phyloP scores from a whole-genome alignment of 2,888 invertebrate species.

The Nemurella pictetii region DNA sequence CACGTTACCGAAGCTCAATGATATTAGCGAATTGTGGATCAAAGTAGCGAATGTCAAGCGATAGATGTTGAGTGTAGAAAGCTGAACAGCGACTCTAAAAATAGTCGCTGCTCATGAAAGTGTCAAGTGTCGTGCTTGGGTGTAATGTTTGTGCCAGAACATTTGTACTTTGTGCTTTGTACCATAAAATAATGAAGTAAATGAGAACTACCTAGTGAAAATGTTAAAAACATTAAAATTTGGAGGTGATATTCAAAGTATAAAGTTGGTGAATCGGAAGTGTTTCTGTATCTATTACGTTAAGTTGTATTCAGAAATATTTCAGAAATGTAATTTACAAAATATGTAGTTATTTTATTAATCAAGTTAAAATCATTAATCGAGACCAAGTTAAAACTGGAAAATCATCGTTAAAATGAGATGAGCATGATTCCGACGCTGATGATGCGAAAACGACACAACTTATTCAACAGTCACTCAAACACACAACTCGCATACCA shows the following conservation, averaged over 20 bases:
- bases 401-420: background rate
- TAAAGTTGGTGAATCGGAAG: background rate
- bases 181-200: background rate
- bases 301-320: slow-evolving; percentile 3
- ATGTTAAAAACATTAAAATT: no score
- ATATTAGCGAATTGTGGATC: slow-evolving; percentile 3
- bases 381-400: background rate
- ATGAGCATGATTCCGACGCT: background rate
- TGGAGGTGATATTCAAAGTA: no score
- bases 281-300: background rate
- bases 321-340: background rate
- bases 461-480: slow-evolving; percentile 11
- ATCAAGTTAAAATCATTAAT: background rate
- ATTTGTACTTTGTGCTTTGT: background rate
- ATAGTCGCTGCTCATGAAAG: background rate
- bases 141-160: background rate
- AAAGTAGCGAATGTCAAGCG: slow-evolving; percentile 29
- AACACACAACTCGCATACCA: slow-evolving; percentile 28
- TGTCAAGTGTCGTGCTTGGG: background rate
- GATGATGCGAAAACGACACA: background rate
- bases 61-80: background rate
- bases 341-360: background rate
- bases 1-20: slow-evolving; percentile 19
- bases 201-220: background rate
- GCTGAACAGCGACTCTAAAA: background rate